These are phyloP conservation scores for Sturmia bella DNA, from an alignment of 2,888 invertebrate genomes.

Conservation along the genomic window DNA sequence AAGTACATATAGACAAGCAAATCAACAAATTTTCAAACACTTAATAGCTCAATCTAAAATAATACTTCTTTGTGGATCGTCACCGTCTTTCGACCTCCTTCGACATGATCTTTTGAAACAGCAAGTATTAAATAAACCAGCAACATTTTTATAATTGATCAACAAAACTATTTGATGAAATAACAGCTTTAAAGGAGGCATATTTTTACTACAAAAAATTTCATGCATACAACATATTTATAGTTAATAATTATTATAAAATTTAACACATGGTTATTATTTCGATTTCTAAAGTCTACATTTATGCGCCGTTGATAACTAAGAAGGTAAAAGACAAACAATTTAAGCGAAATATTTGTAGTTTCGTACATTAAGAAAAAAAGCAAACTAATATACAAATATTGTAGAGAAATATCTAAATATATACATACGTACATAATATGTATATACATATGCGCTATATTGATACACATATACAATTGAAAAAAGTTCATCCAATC, in stretches of 20 bases:
- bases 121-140: conserved; percentile 63
- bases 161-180: conserved; percentile 55
- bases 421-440: conserved; percentile 5
- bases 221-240: conserved; percentile 24
- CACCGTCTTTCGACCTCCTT: conserved; percentile 26
- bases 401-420: background rate
- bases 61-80: conserved; percentile 27
- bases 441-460: conserved; percentile 51
- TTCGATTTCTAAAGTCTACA: conserved; percentile 61
- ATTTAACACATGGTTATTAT: conserved; percentile 34
- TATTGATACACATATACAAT: conserved; percentile 43
- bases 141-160: conserved; percentile 44
- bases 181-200: conserved; percentile 66
- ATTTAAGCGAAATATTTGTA: conserved; percentile 66
- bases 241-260: conserved; percentile 53
- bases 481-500: conserved; percentile 42
- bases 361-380: conserved; percentile 59
- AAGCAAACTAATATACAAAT: conserved; percentile 8
- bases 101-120: conserved; percentile 58
- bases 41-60: conserved; percentile 65
- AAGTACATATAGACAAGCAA: conserved; percentile 61
- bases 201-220: conserved; percentile 57
- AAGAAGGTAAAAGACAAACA: conserved; percentile 50
- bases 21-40: conserved; percentile 55
- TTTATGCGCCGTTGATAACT: conserved; percentile 56